A percentile compares a stretch with the other conserved stretches of the same genome.
These are phyloP conservation scores for Pseudoatta argentina DNA, from an alignment of 1,140 invertebrate genomes.

Conservation along the genomic window DNA sequence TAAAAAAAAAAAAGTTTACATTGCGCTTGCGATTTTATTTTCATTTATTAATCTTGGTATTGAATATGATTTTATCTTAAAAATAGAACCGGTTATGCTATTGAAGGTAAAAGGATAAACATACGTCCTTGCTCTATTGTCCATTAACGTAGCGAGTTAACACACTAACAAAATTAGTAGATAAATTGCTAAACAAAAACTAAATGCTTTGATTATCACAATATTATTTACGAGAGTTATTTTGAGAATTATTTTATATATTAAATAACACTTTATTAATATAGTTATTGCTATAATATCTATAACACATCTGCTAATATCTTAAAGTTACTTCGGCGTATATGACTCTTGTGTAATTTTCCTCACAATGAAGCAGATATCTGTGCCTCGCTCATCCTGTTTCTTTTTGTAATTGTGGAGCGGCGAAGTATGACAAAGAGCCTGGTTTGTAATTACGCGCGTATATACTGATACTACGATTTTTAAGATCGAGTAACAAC, in stretches of 20 bases:
- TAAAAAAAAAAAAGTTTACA: neutral
- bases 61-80: neutral
- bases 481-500: slow-evolving; percentile 39
- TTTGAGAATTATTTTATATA: neutral
- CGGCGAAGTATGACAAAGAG: slow-evolving; percentile 16
- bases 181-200: neutral
- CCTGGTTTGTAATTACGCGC: slow-evolving; percentile 13
- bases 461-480: slow-evolving; percentile 35
- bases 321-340: neutral
- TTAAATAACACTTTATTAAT: slow-evolving; percentile 9
- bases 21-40: slow-evolving; percentile 5
- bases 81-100: neutral
- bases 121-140: neutral
- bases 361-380: neutral
- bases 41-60: neutral
- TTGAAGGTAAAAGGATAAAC: neutral
- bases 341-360: slow-evolving; percentile 1
- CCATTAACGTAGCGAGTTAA: neutral
- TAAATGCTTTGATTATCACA: neutral
- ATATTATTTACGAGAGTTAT: neutral
- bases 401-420: neutral
- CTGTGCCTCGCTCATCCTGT: neutral
- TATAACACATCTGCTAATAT: neutral
- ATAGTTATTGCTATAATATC: neutral
- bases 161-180: neutral